Base-by-base conservation (phyloP, 2,888 invertebrate genomes). In the Philhelius pedissequus region DNA sequence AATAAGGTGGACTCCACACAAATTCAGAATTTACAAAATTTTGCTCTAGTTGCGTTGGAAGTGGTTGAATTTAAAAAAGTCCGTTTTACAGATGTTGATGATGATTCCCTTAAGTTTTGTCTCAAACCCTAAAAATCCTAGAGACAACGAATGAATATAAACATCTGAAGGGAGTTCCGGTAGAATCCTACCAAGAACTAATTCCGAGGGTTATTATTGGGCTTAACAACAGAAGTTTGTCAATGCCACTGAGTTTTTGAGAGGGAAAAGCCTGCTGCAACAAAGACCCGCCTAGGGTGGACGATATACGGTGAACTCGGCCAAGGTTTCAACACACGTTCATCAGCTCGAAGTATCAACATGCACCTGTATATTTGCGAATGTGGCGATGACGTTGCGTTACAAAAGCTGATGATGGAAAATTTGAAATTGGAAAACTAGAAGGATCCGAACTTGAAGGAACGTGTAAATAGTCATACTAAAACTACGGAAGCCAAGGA, bases 241-340 rank as follows among this genome's bases (percentile, higher is more conserved):
- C 73, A 9, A 82, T 86, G 74, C 86, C 82, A 13, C 30, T 86
- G 45, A 62, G 74, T 0, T 5, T 15, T 35, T 27, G 76, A 9
- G 78, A 86, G 15, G 83, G 86, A 20, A 62, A 43, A 9, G n/a
- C 86, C 82, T 0, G 56, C 79, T 25, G 82, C 86, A 5, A 73
- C 80, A 0, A 83, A 83, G 45, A 69, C 80, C 18, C 79, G 73
- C 4, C 74, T 86, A 3, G 86, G 86, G 3, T 87, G 86, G 77
- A 76, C 69, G 0, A 66, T 82, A 25, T 82, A 56, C 11, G 78
- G 78, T 22, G 68, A 32, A 18, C 25, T 74, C 9, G 43, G 50
- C 9, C 11, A 4, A 35, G 4, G 13, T n/a, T n/a, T 4, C 13
- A 76, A 60, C 4, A 6, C 18, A 20, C 38, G 11, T 1, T 9